phyloP scores from a whole-genome alignment of 2,888 invertebrate genomes.

The Lathronympha strigana region DNA sequence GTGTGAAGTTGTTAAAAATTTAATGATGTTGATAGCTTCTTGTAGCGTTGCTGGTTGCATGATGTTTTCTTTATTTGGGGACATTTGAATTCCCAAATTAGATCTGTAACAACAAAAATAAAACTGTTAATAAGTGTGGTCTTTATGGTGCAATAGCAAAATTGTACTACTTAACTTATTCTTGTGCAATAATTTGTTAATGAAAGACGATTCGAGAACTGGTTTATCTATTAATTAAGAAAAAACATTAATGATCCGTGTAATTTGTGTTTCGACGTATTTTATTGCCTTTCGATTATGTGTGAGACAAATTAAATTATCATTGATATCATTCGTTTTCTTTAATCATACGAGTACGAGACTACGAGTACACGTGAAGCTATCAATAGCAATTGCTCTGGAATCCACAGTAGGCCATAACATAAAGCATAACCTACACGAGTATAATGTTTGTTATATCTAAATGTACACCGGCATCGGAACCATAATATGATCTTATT shows the following conservation, averaged over 20 bases:
- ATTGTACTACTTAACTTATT: neutral
- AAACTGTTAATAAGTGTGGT: constrained; percentile 41
- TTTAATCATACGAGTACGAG: neutral
- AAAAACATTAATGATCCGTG: constrained; percentile 18
- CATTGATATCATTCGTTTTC: neutral
- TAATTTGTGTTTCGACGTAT: constrained; percentile 26
- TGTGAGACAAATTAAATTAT: neutral
- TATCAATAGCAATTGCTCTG: neutral
- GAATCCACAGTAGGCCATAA: constrained; percentile 11
- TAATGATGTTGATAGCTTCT: constrained; percentile 78
- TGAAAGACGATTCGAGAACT: constrained; percentile 20
- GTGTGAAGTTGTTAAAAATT: constrained; percentile 76
- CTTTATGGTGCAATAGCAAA: constrained; percentile 43
- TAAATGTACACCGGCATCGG: constrained; percentile 47
- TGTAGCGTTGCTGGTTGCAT: constrained; percentile 73
- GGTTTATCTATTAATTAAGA: neutral
- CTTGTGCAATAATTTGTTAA: constrained; percentile 31
- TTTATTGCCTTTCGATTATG: constrained; percentile 4
- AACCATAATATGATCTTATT: constrained; percentile 63
- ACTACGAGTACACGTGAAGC: neutral
- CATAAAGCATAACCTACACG: constrained; percentile 18
- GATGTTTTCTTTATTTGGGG: constrained; percentile 63
- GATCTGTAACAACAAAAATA: constrained; percentile 62
- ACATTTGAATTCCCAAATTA: constrained; percentile 56
- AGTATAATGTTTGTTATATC: constrained; percentile 33